Conservation (phyloP, 2,797 vertebrate species). For the Cirrhinus molitorella region DNA sequence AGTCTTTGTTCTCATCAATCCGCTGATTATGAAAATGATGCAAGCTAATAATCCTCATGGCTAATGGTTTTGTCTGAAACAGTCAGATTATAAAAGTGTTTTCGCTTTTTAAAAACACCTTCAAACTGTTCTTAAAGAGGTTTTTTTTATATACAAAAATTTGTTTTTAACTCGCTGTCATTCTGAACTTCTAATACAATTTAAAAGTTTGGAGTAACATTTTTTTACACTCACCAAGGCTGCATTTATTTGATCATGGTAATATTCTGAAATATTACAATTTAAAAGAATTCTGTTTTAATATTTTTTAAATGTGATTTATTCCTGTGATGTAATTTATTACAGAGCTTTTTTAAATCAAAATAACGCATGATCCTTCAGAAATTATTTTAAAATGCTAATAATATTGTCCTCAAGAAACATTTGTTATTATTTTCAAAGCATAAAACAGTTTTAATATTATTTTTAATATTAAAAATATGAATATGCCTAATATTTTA, state of each 20-base stretch:
- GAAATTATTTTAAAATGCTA: neutral
- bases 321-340: neutral
- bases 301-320: neutral
- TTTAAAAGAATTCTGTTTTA: neutral
- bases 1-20: slow-evolving; percentile 24
- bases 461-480: neutral
- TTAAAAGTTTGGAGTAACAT: neutral
- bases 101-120: neutral
- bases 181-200: neutral
- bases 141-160: too few species aligned
- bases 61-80: neutral
- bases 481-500: neutral
- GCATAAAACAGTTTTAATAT: too few species aligned
- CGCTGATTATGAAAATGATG: neutral
- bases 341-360: neutral
- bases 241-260: neutral
- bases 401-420: neutral
- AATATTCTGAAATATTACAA: neutral
- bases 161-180: too few species aligned
- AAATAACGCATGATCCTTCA: neutral
- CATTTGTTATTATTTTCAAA: neutral
- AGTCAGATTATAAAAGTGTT: neutral
- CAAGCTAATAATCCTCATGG: slow-evolving; percentile 1
- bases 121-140: neutral
- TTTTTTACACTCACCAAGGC: neutral